These are phyloP conservation scores for Drosophila peninsularis DNA, from an alignment of 2,888 invertebrate genomes.

Conservation along the genomic window DNA sequence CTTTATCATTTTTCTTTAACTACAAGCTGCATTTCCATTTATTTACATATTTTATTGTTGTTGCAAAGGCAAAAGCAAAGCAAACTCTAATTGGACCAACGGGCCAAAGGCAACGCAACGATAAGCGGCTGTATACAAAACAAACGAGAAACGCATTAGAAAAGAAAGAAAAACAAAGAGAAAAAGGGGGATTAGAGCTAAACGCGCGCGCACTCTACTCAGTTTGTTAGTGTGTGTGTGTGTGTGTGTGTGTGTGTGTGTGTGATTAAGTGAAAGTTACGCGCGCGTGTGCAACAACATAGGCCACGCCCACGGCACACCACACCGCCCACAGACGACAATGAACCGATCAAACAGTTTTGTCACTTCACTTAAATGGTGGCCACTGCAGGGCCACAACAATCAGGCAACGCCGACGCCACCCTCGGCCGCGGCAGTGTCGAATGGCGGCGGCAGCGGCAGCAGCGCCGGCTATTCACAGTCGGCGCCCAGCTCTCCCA, in stretches of 20 bases:
- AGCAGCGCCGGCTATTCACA: conserved; percentile 59
- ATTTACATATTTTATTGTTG: too few relatives aligned
- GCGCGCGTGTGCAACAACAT: conserved; percentile 53
- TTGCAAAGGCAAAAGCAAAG: conserved; percentile 11
- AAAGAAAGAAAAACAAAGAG: too few relatives aligned
- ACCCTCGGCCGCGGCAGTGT: conserved; percentile 36
- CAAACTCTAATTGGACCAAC: conserved; percentile 38
- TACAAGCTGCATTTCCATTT: conserved; percentile 25
- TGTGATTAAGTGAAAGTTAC: conserved; percentile 61
- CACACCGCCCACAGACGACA: conserved; percentile 41
- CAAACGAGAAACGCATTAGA: conserved; percentile 16
- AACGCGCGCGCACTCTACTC: too few relatives aligned
- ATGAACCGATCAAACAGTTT: conserved; percentile 85
- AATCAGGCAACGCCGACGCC: conserved; percentile 64
- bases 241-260: not conserved
- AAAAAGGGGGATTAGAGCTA: too few relatives aligned
- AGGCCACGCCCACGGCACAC: conserved; percentile 24
- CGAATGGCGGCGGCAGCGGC: conserved; percentile 34
- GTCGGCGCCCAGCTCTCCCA: conserved; percentile 72
- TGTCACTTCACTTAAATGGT: conserved; percentile 84
- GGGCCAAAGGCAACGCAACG: conserved; percentile 14
- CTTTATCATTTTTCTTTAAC: conserved; percentile 19
- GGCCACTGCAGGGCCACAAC: conserved; percentile 82
- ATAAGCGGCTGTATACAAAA: conserved; percentile 33
- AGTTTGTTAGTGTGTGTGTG: too few relatives aligned